Evolutionary conservation across 2,888 invertebrate genomes (phyloP).

Genomic region (Epicampocera succincta): DNA sequence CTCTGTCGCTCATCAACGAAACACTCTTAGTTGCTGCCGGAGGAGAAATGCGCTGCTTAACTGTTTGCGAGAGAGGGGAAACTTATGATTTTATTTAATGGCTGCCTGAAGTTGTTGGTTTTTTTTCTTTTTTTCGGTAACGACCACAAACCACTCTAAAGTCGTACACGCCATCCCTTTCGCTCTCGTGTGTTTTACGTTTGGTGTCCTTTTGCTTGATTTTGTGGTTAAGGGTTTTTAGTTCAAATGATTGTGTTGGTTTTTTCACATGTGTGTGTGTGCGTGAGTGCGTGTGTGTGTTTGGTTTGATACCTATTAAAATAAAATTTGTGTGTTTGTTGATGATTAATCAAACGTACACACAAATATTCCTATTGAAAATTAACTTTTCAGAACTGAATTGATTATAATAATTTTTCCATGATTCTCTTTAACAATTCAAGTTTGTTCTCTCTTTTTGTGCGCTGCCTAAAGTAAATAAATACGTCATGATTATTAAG

Average conservation of each 20-base stretch:
- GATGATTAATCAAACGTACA: conserved; percentile 32
- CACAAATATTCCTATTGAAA: conserved; percentile 58
- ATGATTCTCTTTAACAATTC: neutral
- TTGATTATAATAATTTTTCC: conserved; percentile 54
- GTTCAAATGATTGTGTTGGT: no score
- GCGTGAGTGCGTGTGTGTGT: no score
- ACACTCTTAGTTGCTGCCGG: neutral
- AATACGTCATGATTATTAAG: neutral
- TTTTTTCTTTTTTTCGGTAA: no score
- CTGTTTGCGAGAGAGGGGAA: conserved; percentile 19
- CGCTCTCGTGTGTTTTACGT: neutral
- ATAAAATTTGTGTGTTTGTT: neutral
- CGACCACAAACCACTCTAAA: neutral
- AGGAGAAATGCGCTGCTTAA: conserved; percentile 22
- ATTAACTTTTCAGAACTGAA: conserved; percentile 68
- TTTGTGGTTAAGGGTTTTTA: no score
- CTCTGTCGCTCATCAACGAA: neutral
- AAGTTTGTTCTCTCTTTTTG: neutral
- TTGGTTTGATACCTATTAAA: no score
- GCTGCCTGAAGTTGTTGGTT: conserved; percentile 48
- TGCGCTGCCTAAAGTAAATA: conserved; percentile 3
- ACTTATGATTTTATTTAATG: conserved; percentile 61
- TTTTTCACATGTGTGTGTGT: no score
- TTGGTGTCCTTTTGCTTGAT: no score
- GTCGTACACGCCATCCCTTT: neutral